Base-by-base conservation (phyloP, 2,888 invertebrate species). In the Apodemia mormo region DNA sequence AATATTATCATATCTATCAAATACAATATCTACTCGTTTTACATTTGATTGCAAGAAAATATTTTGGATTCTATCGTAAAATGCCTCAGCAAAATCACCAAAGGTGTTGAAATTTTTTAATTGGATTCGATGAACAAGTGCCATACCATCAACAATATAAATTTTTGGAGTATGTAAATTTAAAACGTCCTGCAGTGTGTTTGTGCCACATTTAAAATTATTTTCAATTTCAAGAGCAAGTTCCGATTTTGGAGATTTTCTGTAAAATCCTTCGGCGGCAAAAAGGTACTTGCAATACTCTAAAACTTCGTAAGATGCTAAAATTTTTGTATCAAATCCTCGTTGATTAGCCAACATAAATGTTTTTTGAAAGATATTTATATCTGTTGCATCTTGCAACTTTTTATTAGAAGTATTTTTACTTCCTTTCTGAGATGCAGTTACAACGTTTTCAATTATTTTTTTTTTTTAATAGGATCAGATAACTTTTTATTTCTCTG, bases 51-150 rank as follows among this genome's bases (percentile, higher is more conserved):
- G 14, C 43, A 10, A 9, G 10, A 43, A 64, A 68, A 64, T 49
- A 5, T 64, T 9, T 9, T 30, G 12, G 65, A 80, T 77, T 76
- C 29, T 66, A 68, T 76, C 75, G 70, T 72, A 75, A 70, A 70
- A 70, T 2, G 67, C 67, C 76, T 69, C 67, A 65, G 67, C 66
- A 67, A 67, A 67, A 67, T 52, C 52, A 52, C 29, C 29, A 52
- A 67, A 67, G 14, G 66, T 67, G 3, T 58, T 66, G 61, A 70
- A 70, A 14, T 70, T 70, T 30, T 70, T 66, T 30, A 70, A 66
- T 14, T 70, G 66, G 3, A 70, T 70, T 66, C 12, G 33, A 30
- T 70, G 69, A 61, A 70, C 61, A 70, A 70, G 69, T 66, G 69
- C 66, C 69, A 70, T 70, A 66, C 69, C 69, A 66, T 70, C 69